Percentiles rank a stretch among this genome's conserved stretches.
phyloP scores from a whole-genome alignment of 2,797 vertebrate species.

The Tangara arthus region DNA sequence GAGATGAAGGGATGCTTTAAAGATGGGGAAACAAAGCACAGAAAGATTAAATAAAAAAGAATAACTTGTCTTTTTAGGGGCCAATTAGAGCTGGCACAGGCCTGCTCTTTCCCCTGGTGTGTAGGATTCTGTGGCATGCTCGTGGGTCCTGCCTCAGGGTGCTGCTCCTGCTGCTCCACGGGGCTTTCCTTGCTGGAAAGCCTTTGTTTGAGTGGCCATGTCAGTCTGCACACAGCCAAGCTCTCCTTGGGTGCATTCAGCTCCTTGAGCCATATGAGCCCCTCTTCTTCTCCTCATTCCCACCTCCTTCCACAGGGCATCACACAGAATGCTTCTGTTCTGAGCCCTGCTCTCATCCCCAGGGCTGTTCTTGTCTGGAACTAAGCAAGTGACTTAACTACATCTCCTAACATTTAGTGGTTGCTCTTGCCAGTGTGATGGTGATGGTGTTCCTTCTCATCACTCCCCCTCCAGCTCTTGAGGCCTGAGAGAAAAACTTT shows the following conservation, averaged over 20 bases:
- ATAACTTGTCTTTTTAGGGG: conserved; percentile 9
- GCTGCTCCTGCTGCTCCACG: neutral
- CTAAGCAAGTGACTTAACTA: neutral
- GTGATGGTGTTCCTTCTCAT: neutral
- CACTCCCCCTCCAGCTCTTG: neutral
- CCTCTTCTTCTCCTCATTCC: neutral
- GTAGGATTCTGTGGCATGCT: neutral
- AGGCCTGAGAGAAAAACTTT: neutral
- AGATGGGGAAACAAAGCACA: neutral
- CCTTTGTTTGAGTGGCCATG: neutral
- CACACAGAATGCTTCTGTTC: neutral
- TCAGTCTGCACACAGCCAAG: neutral
- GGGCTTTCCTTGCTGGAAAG: neutral
- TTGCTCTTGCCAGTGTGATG: neutral
- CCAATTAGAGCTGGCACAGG: neutral
- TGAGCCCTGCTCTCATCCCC: neutral
- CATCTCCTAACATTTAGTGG: neutral
- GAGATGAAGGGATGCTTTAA: neutral
- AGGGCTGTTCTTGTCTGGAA: neutral
- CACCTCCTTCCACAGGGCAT: neutral
- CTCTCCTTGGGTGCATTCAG: neutral
- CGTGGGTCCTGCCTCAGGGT: neutral
- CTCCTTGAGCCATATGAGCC: neutral
- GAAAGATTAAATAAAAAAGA: neutral
- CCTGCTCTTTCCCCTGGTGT: neutral